Conservation (phyloP, 2,888 invertebrate genomes). For the Helleia helle region DNA sequence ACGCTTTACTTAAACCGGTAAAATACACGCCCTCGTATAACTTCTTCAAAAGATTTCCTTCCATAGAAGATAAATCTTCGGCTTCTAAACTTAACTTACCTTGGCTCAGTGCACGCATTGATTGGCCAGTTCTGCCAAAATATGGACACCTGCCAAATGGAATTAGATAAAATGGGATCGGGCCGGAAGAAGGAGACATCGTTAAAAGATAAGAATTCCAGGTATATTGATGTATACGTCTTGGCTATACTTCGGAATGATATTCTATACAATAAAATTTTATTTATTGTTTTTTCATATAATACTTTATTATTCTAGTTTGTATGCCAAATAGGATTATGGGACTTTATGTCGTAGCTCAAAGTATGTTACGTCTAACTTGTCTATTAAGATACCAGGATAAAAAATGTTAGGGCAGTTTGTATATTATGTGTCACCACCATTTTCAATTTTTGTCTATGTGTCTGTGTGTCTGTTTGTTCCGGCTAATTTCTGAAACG, state of each 20-base stretch:
- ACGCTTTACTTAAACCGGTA: background rate
- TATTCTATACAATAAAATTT: conserved; percentile 4
- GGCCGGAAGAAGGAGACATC: conserved; percentile 6
- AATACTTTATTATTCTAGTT: no score
- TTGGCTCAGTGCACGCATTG: conserved; percentile 8
- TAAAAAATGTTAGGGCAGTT: no score
- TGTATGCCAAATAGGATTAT: no score
- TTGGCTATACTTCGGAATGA: background rate
- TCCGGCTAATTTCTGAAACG: no score
- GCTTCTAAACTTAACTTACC: conserved; percentile 10
- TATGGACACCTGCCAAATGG: conserved; percentile 12
- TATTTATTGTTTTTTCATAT: no score
- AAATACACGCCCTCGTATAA: background rate
- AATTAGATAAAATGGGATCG: conserved; percentile 9
- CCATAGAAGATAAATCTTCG: conserved; percentile 6
- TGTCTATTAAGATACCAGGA: no score
- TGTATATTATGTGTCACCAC: no score
- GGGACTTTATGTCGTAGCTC: no score
- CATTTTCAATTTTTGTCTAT: no score
- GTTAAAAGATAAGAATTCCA: conserved; percentile 4
- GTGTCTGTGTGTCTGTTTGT: no score
- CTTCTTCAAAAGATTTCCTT: background rate
- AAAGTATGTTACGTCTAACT: no score
- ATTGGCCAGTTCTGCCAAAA: conserved; percentile 5
- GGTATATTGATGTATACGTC: background rate